Evolutionary conservation across 2,888 invertebrate species (phyloP), one percentile per base, ranked within the genome.

Genomic region (Tipula confusa): DNA sequence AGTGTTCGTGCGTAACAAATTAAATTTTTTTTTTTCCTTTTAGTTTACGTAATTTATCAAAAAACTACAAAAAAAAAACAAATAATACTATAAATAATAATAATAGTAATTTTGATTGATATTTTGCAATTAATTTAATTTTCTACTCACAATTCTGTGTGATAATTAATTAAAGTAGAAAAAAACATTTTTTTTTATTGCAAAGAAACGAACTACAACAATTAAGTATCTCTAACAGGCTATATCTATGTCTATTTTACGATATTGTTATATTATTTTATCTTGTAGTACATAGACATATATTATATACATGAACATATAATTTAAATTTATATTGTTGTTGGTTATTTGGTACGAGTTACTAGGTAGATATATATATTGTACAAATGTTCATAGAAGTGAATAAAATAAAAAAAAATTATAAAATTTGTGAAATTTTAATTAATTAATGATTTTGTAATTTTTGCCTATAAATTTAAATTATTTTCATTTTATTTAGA

Each of bases 61-160:
- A 43, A 43, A 43, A 15, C n/a, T n/a, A 43, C 43, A 36, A 64
- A 1, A 24, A 64, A 64, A 64, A 64, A 24, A 15, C 15, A 24
- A 64, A 64, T 64, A 64, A 64, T 64, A 64, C 9, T 64, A 24
- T 64, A 24, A 64, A 24, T 64, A 64, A 64, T 64, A 64, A 64
- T 64, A 64, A 64, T 64, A 64, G 64, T 64, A 64, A 64, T 64
- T 64, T 64, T 64, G 64, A 64, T 64, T 64, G 64, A 64, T 64
- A 64, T 64, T 64, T 64, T 64, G 64, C 64, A 64, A 64, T 64
- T 24, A 64, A 64, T 64, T 64, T 64, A 64, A 64, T 64, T 64
- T 64, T 64, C 64, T 64, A 64, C 64, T 64, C 64, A 64, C 64
- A 64, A 64, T 24, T 64, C 64, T 64, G 64, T 64, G 64, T 64